Percentiles rank a stretch among this genome's conserved stretches.
phyloP scores from a whole-genome alignment of 2,113 vertebrate genomes.

The Rhabdornis inornatus region DNA sequence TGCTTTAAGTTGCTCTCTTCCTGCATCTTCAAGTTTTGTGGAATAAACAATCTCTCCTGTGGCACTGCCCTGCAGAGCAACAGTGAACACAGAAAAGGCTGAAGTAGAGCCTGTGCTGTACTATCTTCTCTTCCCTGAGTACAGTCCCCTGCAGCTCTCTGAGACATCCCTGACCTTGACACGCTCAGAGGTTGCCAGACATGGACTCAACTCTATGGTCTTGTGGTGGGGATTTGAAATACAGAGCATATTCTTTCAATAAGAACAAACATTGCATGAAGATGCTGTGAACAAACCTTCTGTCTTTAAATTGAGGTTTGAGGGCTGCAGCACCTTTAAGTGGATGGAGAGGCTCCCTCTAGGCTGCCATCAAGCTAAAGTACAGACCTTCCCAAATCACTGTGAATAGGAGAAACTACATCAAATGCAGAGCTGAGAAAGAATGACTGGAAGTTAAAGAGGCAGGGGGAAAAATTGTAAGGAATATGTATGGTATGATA shows the following conservation, averaged over 20 bases:
- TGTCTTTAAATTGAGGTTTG: background rate
- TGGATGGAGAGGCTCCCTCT: background rate
- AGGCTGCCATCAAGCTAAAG: background rate
- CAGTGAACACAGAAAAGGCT: background rate
- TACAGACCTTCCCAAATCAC: background rate
- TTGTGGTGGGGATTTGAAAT: background rate
- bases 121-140: background rate
- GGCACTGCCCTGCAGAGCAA: background rate
- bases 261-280: background rate
- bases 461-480: background rate
- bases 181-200: background rate
- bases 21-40: background rate
- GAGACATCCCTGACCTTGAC: background rate
- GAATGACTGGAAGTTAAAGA: background rate
- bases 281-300: background rate
- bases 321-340: background rate
- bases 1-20: background rate
- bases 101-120: background rate
- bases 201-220: background rate
- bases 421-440: background rate
- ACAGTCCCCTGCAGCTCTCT: accelerated
- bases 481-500: background rate
- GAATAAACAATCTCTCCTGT: background rate
- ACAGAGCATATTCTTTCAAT: background rate
- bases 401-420: background rate